Base-by-base conservation (phyloP, 1,140 invertebrate species). In the Eupeodes corollae region DNA sequence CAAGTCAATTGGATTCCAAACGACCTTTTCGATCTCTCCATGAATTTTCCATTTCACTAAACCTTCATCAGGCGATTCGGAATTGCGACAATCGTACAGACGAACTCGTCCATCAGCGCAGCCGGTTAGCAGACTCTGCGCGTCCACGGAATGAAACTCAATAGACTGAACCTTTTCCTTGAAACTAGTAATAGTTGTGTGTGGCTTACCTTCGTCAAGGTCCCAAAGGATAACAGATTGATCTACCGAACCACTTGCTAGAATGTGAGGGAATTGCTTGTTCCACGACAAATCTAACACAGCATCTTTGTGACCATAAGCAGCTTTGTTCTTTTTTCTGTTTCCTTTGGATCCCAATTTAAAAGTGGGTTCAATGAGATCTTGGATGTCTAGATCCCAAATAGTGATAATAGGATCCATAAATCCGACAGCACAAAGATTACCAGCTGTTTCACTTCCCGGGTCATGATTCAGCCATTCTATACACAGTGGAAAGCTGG, bases 271-370 rank as follows among this genome's bases (percentile, higher is more conserved):
- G 50, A 74, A 84, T 56, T 81, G 76, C 43, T 70, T 74, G 73
- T 97, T 97, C 94, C 93, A 98, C 0, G 90, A 82, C 1, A 97
- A 63, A 71, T 88, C 84, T 14, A 98, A 68, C 0, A 98, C 92
- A 45, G 93, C 89, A 73, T 95, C 87, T 54, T 73, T 86, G 63
- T 98, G 93, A 15, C 91, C 89, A 47, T 82, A 61, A 40, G 73
- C 66, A 55, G 77, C 73, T 21, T 71, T 72, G 52, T 79, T 73
- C 57, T 78, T 73, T 65, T 87, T 90, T 61, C 81, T 84, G 62
- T 74, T 88, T n/a, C 78, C 77, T 55, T 86, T 85, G 42, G 77
- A 74, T 5, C 88, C 90, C 14, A 97, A 71, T 55, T 78, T 82
- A 56, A 84, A 86, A 0, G 81, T 82, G 33, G 94, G 91, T 64